These are phyloP conservation scores for Archivesica marissinica DNA, from an alignment of 1,140 invertebrate genomes.

Conservation along the genomic window DNA sequence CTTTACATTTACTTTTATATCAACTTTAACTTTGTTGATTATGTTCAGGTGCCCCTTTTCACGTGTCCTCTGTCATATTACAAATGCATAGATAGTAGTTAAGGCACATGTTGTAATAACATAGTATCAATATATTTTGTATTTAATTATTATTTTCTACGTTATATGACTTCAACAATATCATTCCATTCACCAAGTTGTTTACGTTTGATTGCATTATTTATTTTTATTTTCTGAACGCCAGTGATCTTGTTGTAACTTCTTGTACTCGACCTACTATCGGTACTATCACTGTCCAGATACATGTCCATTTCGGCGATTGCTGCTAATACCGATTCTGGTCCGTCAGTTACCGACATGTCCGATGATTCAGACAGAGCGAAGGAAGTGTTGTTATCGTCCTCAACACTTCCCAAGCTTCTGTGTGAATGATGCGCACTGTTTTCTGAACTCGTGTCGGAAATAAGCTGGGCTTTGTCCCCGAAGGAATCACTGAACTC, in stretches of 20 bases:
- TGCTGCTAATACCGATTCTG: slow-evolving; percentile 36
- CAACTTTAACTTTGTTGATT: too few relatives aligned
- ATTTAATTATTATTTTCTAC: too few relatives aligned
- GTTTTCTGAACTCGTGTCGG: slow-evolving; percentile 44
- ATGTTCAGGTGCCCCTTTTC: too few relatives aligned
- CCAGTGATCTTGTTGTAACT: not conserved
- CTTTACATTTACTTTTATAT: too few relatives aligned
- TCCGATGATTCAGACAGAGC: slow-evolving; percentile 46
- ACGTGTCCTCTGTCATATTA: too few relatives aligned
- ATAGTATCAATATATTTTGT: too few relatives aligned
- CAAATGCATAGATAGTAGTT: too few relatives aligned
- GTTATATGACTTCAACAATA: slow-evolving; percentile 36
- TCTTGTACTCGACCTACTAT: not conserved
- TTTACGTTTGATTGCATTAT: slow-evolving; percentile 31
- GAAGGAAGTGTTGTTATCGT: slow-evolving; percentile 39
- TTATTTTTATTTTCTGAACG: slow-evolving; percentile 43
- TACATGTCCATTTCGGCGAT: slow-evolving; percentile 51
- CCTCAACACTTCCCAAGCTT: not conserved
- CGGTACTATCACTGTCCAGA: not conserved
- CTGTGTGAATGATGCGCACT: slow-evolving; percentile 31
- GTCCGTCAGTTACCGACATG: slow-evolving; percentile 50
- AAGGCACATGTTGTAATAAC: too few relatives aligned
- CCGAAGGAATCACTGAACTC: slow-evolving; percentile 12
- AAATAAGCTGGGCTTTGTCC: slow-evolving; percentile 43
- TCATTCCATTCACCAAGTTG: slow-evolving; percentile 48